Base-by-base conservation (phyloP, 2,113 vertebrate species). In the Pterocles orientalis region DNA sequence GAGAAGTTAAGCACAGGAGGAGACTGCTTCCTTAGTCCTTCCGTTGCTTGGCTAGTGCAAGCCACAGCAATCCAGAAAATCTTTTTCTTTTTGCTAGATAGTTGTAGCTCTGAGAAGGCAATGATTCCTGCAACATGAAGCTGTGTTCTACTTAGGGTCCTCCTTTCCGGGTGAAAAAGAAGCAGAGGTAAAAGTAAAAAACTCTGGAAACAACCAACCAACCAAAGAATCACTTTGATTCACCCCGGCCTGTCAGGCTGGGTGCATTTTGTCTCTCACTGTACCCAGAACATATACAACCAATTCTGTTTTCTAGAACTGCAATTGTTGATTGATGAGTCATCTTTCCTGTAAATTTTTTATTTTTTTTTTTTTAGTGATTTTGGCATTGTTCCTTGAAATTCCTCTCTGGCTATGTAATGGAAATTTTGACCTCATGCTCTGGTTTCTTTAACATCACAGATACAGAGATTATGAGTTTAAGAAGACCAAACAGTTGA, bases 271-370 rank as follows among this genome's bases (percentile, higher is more conserved):
- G 43, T 84, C 83, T 81, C 56, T 87, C 34, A 92, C 68, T 83
- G 31, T 72, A 95, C 69, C 57, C 88, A 80, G 92, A 97, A 97
- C 78, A 89, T 94, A 97, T 87, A 97, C 54, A 97, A 97, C 79
- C 84, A 94, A 96, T 92, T 97, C 91, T 97, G 82, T 96, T 97
- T 98, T 95, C 93, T 94, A 86, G 93, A 96, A 96, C 86, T 88
- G 90, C 78, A 96, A 92, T 92, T 98, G 98, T 97, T 98, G 98
- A 98, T 97, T 98, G 97, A 98, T 98, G 98, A 98, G 96, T 98
- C 98, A 98, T 98, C 96, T 98, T 98, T 98, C 98, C 97, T 97
- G 97, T 98, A 97, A 97, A 96, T 98, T 97, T 97, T 87, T 96
- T n/a, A n/a, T n/a, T n/a, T 98, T 98, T 98, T 98, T 97, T 92